Percentiles rank a stretch among this genome's conserved stretches.
These are phyloP conservation scores for Tachycineta bicolor DNA, from an alignment of 2,113 vertebrate genomes.

Conservation along the genomic window DNA sequence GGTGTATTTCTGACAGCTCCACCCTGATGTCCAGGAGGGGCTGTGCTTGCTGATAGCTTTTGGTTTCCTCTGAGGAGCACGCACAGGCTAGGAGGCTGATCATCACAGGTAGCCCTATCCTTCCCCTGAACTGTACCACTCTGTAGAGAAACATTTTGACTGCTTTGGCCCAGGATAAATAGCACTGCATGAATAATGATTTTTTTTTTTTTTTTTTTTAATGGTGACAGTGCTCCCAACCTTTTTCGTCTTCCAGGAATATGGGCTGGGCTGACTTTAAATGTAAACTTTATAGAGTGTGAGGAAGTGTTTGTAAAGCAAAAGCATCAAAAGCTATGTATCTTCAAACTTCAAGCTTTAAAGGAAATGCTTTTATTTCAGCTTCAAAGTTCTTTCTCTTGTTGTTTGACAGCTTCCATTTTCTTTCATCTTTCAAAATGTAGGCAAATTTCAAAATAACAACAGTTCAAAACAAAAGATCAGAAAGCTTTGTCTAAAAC, in stretches of 20 bases:
- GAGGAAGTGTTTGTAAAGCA: constrained; percentile 44
- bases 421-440: constrained; percentile 54
- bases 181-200: neutral
- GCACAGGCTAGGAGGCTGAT: neutral
- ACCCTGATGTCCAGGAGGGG: constrained; percentile 38
- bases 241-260: neutral
- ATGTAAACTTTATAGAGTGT: neutral
- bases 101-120: neutral
- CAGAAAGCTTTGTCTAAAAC: constrained; percentile 51
- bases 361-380: constrained; percentile 55
- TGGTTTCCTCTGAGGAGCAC: neutral
- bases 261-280: neutral
- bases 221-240: neutral
- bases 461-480: constrained; percentile 20
- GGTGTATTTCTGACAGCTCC: neutral
- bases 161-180: neutral
- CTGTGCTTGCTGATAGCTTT: constrained; percentile 2
- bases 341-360: constrained; percentile 31
- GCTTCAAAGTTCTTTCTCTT: constrained; percentile 55
- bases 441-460: constrained; percentile 38
- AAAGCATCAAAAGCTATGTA: constrained; percentile 48
- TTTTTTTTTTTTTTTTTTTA: constrained; percentile 20
- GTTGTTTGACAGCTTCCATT: constrained; percentile 28
- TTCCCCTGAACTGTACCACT: neutral
- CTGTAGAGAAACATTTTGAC: neutral